Evolutionary conservation across 2,113 vertebrate species (phyloP).

Genomic region (Tenrec ecaudatus): DNA sequence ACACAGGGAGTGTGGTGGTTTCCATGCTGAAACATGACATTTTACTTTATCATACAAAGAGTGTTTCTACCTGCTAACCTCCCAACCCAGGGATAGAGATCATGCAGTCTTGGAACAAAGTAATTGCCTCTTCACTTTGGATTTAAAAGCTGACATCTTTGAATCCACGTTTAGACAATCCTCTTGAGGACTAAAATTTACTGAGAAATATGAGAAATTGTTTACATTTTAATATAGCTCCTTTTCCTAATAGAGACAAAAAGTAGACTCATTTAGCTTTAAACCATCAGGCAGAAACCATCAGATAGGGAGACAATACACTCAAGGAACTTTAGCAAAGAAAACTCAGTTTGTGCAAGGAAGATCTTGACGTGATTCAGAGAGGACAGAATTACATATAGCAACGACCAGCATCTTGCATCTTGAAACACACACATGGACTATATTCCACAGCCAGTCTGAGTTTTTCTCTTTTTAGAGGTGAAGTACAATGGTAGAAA

Average conservation of each 20-base stretch:
- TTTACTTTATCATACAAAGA: neutral
- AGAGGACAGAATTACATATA: neutral
- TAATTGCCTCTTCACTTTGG: neutral
- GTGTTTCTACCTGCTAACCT: neutral
- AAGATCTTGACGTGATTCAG: neutral
- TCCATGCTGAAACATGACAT: neutral
- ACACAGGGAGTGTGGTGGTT: no score
- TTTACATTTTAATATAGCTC: neutral
- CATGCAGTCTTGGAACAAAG: neutral
- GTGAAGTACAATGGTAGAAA: neutral
- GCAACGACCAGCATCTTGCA: neutral
- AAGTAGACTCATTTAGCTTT: neutral
- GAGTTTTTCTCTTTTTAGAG: neutral
- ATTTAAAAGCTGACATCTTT: conserved; percentile 6
- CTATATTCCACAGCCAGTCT: neutral
- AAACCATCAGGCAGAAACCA: neutral
- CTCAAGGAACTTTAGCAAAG: no score
- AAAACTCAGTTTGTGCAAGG: neutral
- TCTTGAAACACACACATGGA: neutral
- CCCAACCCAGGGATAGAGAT: neutral
- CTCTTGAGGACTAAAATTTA: neutral
- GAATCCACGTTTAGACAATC: neutral
- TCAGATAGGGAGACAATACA: no score
- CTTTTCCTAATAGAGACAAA: neutral
- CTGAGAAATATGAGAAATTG: neutral